Percentiles rank a stretch among this genome's conserved stretches.
Evolutionary conservation across 2,797 vertebrate species (phyloP).

Genomic region (Carcharodon carcharias): DNA sequence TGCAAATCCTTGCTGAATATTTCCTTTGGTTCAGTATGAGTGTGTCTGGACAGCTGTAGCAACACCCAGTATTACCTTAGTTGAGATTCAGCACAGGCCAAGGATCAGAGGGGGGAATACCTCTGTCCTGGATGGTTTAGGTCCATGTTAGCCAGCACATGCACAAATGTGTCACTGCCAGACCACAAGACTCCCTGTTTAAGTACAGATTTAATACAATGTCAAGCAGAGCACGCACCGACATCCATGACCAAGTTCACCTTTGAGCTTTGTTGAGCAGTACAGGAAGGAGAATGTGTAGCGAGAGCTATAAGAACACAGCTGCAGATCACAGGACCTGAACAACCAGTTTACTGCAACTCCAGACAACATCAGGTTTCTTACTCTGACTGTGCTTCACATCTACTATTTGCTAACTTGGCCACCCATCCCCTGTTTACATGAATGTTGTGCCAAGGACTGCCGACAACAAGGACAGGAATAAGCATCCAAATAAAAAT

Average conservation of each 20-base stretch:
- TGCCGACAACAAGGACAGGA: not conserved
- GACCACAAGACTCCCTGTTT: not conserved
- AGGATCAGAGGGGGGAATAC: not conserved
- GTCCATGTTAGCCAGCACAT: not conserved
- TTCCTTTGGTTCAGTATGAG: not conserved
- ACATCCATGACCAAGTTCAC: not conserved
- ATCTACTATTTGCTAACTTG: not conserved
- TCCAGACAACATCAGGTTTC: not conserved
- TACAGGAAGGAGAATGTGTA: not conserved
- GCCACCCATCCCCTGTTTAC: not conserved
- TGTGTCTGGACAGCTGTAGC: not conserved
- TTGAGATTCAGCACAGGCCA: not conserved
- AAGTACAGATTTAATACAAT: not conserved
- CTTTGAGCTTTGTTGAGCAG: not conserved
- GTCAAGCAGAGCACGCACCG: not conserved
- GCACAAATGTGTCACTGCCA: not conserved
- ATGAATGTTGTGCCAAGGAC: not conserved
- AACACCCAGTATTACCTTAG: not conserved
- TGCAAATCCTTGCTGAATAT: not conserved
- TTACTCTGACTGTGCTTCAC: not conserved
- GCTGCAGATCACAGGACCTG: not conserved
- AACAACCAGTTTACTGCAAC: not conserved
- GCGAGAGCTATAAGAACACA: not conserved
- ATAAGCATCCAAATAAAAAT: not conserved
- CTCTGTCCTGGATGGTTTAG: not conserved